Base-by-base conservation (phyloP, 2,797 vertebrate genomes). In the Sternotherus odoratus region DNA sequence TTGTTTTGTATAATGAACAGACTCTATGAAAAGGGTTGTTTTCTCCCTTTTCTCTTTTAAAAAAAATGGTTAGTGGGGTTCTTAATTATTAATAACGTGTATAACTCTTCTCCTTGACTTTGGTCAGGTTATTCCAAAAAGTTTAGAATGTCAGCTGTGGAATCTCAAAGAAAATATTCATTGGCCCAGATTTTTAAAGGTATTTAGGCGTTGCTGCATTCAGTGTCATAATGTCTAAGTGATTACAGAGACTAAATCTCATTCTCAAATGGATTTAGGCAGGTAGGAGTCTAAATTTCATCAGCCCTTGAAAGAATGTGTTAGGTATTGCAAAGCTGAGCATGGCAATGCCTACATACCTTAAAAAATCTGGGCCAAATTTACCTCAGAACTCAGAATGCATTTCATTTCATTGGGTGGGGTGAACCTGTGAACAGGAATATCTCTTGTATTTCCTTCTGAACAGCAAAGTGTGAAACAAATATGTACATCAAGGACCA, bases 1-100 rank as follows among this genome's bases (percentile, higher is more conserved):
- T 96, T 84, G 88, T 82, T 93, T 93, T 95, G 95, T 96, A 94
- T 96, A 97, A 94, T 75, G 91, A 96, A 84, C 82, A 85, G 87
- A 86, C 83, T 88, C 96, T 93, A 95, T 87, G 83, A 89, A 97
- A 96, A 91, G 75, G 85, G 54, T 85, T 21, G 91, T 93, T 88
- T 56, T 87, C 46, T 19, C 51, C 82, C 13, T 46, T 51, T 96
- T 23, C 94, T 92, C 79, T 91, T 87, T 95, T 96, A 88, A 6
- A 90, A 39, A 82, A 95, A 82, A 30, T 46, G 53, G 54, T 33
- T 60, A 80, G 86, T 86, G 80, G n/a, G 88, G 13, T 54, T 86
- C 80, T 95, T 93, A 92, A 1, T 19, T 92, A 85, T 95, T 94
- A 85, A 92, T 92, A 91, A 88, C 66, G 79, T 91, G 56, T 89